Evolutionary conservation across 2,888 invertebrate genomes (phyloP).

Genomic region (Eremobia ochroleuca): DNA sequence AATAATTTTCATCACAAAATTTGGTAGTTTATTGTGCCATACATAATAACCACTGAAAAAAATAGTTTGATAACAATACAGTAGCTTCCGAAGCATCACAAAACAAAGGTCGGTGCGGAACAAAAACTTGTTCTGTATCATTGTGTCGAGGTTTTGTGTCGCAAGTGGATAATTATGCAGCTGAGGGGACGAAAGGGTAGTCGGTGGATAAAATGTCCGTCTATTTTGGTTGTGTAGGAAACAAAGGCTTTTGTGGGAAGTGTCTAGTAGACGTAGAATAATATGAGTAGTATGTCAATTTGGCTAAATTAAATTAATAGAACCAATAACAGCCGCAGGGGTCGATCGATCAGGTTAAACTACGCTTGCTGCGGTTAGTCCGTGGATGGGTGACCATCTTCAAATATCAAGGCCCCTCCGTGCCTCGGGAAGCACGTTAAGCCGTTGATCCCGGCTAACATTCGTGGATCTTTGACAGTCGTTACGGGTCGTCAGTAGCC

Average conservation of each 20-base stretch:
- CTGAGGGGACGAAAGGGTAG: conserved; percentile 21
- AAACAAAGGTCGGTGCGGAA: conserved; percentile 45
- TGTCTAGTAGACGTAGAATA: background rate
- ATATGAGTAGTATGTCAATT: background rate
- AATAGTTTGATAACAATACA: background rate
- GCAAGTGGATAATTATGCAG: conserved; percentile 62
- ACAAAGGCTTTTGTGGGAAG: background rate
- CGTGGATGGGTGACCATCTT: no score
- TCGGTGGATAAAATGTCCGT: conserved; percentile 13
- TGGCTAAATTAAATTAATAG: background rate
- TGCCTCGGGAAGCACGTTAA: no score
- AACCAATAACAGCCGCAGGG: no score
- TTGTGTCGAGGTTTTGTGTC: conserved; percentile 49
- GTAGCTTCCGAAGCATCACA: background rate
- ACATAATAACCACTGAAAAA: no score
- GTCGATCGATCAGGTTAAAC: no score
- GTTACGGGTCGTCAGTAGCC: no score
- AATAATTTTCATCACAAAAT: background rate
- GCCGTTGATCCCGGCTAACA: no score
- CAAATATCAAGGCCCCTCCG: no score
- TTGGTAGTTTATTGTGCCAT: background rate
- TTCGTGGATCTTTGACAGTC: no score
- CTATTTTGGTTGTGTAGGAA: conserved; percentile 13
- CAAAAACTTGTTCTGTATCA: conserved; percentile 46
- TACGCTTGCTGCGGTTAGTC: no score